Evolutionary conservation across 2,797 vertebrate genomes (phyloP).

Genomic region (Rhinoraja longicauda): DNA sequence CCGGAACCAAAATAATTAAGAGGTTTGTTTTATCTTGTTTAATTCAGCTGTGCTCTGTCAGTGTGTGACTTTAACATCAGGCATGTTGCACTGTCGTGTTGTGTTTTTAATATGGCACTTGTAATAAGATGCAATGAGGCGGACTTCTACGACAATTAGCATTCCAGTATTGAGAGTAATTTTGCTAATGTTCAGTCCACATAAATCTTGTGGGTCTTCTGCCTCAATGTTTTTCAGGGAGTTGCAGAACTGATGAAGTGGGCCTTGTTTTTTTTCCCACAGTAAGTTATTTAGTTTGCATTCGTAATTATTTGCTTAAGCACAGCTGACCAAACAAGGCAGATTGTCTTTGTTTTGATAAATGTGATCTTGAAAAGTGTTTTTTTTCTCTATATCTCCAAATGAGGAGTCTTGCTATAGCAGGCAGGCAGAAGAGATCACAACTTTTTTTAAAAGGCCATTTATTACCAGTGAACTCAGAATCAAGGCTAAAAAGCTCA

Average conservation of each 20-base stretch:
- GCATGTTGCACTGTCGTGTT: background rate
- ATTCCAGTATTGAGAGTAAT: constrained; percentile 6
- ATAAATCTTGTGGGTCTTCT: constrained; percentile 9
- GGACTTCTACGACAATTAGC: background rate
- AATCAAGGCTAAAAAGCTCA: background rate
- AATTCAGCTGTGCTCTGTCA: background rate
- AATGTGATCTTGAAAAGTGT: constrained; percentile 79
- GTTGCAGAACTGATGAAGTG: constrained; percentile 61
- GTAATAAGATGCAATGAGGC: background rate
- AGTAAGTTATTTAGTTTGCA: constrained; percentile 72
- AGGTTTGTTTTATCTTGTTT: constrained; percentile 16
- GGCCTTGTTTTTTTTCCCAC: constrained; percentile 63
- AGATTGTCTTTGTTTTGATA: constrained; percentile 81
- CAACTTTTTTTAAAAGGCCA: constrained; percentile 44
- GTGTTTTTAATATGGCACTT: background rate
- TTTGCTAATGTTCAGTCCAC: background rate
- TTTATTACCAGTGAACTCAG: background rate
- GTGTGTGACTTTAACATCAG: constrained; percentile 12
- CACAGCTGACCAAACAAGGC: constrained; percentile 78
- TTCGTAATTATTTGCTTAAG: constrained; percentile 78
- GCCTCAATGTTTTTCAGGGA: constrained; percentile 37
- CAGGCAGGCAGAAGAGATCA: constrained; percentile 78
- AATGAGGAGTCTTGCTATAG: constrained; percentile 73
- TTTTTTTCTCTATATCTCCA: constrained; percentile 52
- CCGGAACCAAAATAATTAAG: background rate